Percentiles rank a stretch among this genome's conserved stretches.
Evolutionary conservation across 2,113 vertebrate genomes (phyloP).

Genomic region (Psophia crepitans): DNA sequence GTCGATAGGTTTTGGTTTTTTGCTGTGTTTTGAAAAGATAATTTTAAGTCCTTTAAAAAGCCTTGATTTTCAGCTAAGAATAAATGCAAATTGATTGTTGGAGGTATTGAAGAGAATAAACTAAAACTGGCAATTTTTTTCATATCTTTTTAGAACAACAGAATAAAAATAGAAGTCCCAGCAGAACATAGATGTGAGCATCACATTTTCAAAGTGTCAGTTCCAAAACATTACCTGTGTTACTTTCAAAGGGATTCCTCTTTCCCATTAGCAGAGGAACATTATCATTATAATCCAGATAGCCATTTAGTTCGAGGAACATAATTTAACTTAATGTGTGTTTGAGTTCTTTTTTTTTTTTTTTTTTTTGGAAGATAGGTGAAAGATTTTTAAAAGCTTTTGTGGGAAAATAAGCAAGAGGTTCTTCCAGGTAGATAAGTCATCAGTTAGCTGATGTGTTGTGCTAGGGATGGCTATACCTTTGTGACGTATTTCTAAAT

Average conservation of each 20-base stretch:
- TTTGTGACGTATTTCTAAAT: accelerated
- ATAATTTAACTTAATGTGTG: background rate
- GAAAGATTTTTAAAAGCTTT: background rate
- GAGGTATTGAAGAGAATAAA: background rate
- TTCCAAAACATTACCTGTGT: background rate
- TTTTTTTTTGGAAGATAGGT: background rate
- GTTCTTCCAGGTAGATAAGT: background rate
- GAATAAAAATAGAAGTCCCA: background rate
- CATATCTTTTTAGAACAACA: background rate
- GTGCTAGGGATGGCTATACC: no score
- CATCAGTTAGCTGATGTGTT: no score
- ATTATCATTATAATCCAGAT: background rate
- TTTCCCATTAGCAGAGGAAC: background rate
- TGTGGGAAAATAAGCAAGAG: background rate
- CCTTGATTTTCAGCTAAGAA: background rate
- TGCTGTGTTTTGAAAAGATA: background rate
- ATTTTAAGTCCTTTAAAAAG: background rate
- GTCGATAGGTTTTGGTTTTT: background rate
- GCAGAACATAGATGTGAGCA: background rate
- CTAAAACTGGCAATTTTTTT: background rate
- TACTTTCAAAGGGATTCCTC: background rate
- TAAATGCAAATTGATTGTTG: background rate
- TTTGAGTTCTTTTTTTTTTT: background rate
- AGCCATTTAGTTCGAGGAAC: background rate
- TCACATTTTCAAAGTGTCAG: background rate